Percentiles rank a stretch among this genome's conserved stretches.
phyloP scores from a whole-genome alignment of 2,888 invertebrate genomes.

The Tachina lurida region DNA sequence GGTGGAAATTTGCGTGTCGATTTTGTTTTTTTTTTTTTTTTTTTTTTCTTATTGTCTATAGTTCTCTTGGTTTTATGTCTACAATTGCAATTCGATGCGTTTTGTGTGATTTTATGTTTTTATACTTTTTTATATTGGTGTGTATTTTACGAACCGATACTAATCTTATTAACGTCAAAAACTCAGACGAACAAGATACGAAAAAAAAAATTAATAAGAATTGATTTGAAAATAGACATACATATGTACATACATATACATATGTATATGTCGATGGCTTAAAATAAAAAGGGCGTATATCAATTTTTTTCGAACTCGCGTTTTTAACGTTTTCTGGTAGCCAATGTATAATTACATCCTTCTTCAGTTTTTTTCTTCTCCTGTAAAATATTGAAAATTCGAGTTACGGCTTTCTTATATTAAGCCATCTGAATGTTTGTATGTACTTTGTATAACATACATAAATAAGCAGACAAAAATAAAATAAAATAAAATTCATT shows the following conservation, averaged over 20 bases:
- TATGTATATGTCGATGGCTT: not conserved
- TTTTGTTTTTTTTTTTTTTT: slow-evolving; percentile 9
- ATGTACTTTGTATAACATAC: no score
- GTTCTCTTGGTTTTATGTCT: slow-evolving; percentile 58
- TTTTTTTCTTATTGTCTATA: slow-evolving; percentile 12
- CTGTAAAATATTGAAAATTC: no score
- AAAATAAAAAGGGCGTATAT: no score
- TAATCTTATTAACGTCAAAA: slow-evolving; percentile 83
- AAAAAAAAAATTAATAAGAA: slow-evolving; percentile 10
- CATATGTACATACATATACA: slow-evolving; percentile 9
- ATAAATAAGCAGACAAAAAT: slow-evolving; percentile 7
- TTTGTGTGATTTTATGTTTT: slow-evolving; percentile 51
- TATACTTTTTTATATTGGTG: slow-evolving; percentile 45
- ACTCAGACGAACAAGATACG: slow-evolving; percentile 71
- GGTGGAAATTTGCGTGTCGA: slow-evolving; percentile 64
- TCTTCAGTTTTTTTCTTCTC: no score
- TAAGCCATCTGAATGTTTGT: no score
- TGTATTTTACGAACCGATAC: slow-evolving; percentile 78
- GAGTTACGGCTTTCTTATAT: no score
- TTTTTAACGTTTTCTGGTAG: no score
- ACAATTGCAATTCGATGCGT: slow-evolving; percentile 76
- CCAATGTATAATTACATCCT: no score
- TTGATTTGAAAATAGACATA: slow-evolving; percentile 70
- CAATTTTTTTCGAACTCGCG: no score
- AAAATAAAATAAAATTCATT: not conserved